Conservation (phyloP, 2,888 invertebrate genomes). For the Ypsolopha sequella region DNA sequence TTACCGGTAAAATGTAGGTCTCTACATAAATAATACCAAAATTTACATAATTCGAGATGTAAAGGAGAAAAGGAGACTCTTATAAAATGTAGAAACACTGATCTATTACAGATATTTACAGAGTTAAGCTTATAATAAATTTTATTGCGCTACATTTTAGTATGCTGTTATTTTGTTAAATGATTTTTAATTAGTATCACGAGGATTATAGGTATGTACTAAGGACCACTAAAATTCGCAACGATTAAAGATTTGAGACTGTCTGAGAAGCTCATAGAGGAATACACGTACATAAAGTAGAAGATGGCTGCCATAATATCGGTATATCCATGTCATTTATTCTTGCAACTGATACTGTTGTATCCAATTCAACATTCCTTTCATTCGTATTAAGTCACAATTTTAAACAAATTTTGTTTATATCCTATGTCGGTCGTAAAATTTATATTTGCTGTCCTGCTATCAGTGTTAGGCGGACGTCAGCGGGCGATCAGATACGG, state of each 20-base stretch:
- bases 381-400: too few species aligned
- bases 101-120: conserved; percentile 58
- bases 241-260: neutral
- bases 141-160: conserved; percentile 36
- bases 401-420: too few species aligned
- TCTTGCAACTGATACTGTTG: too few species aligned
- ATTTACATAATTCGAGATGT: conserved; percentile 42
- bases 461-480: too few species aligned
- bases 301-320: too few species aligned
- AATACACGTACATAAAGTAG: too few species aligned
- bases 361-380: too few species aligned
- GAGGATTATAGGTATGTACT: conserved; percentile 2
- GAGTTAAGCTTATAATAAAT: conserved; percentile 45
- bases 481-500: too few species aligned
- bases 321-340: too few species aligned
- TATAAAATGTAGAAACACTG: conserved; percentile 44
- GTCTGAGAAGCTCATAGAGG: too few species aligned
- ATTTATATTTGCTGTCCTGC: too few species aligned
- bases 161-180: conserved; percentile 14
- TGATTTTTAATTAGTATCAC: conserved; percentile 13
- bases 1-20: neutral
- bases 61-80: conserved; percentile 46
- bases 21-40: conserved; percentile 15
- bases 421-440: too few species aligned
- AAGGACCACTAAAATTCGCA: conserved; percentile 1